A percentile compares a stretch with the other conserved stretches of the same genome.
phyloP scores from a whole-genome alignment of 2,888 invertebrate species.

The Hirtodrosophila confusa region DNA sequence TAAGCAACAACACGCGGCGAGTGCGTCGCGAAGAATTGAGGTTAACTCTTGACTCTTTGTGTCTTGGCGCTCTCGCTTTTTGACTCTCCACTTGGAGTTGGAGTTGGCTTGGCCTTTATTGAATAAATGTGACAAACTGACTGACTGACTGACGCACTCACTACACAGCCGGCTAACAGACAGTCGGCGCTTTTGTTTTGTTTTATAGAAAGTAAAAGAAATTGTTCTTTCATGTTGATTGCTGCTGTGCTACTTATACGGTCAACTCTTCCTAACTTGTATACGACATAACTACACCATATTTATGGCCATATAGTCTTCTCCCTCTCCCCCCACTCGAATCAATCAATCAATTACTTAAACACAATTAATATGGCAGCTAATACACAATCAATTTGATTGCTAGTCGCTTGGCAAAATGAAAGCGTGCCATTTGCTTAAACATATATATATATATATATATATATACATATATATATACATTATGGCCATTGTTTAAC shows the following conservation, averaged over 20 bases:
- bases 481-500: constrained; percentile 32
- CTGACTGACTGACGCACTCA: constrained; percentile 34
- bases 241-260: constrained; percentile 60
- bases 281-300: constrained; percentile 18
- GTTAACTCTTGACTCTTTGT: constrained; percentile 74
- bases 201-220: constrained; percentile 78
- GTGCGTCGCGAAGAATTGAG: constrained; percentile 73
- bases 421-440: constrained; percentile 68
- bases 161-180: constrained; percentile 26
- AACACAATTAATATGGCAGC: constrained; percentile 52
- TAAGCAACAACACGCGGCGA: constrained; percentile 68
- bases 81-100: constrained; percentile 56
- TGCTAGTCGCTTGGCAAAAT: constrained; percentile 49
- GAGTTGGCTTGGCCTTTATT: constrained; percentile 75
- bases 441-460: too few relatives aligned
- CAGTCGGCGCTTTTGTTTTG: constrained; percentile 54
- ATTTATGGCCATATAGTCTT: constrained; percentile 11
- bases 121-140: constrained; percentile 76
- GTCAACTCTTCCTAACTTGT: constrained; percentile 20
- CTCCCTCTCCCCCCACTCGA: constrained; percentile 33
- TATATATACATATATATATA: too few relatives aligned
- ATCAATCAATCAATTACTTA: constrained; percentile 66
- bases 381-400: constrained; percentile 47
- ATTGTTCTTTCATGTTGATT: constrained; percentile 67
- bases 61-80: constrained; percentile 70